Base-by-base conservation (phyloP, 2,113 vertebrate species). In the Megalops atlanticus region DNA sequence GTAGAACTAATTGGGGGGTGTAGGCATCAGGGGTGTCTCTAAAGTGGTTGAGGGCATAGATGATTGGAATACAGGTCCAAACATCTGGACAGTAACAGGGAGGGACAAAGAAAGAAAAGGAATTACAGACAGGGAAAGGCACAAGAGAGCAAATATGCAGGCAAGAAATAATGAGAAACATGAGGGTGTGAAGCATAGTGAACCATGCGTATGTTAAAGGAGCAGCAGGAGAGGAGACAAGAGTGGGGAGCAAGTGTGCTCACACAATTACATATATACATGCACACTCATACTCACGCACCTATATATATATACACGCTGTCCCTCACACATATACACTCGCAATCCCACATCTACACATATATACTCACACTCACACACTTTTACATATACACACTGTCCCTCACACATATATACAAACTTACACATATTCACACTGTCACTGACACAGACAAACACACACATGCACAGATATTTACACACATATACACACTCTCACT, bases 81-180 rank as follows among this genome's bases (percentile, higher is more conserved):
- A 79, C 77, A 70, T 79, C 77, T 70, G 58, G 58, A 74, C 73
- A 41, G 73, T 12, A 14, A 8, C 24, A 24, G 40, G 1, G 15
- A 38, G 21, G 21, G 27, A 38, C 16, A 38, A 38, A 75, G 18
- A 43, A 21, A 4, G n/a, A 27, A 43, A n/a, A 38, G 16, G 4
- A 3, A 15, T 70, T 11, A 68, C 54, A 47, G 76, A 64, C 49
- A 78, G 38, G 36, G 35, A 64, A 40, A 71, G 15, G 21, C 43
- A 27, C 18, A 24, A 8, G 16, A 43, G 10, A 52, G 27, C 12
- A 11, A 39, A 72, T 21, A 74, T 18, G 74, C 36, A 41, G 35
- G 35, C 4, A 12, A 10, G 40, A 69, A 68, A 27, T 43, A 69
- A 69, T 15, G 33, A 31, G 33, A 69, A 68, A 40, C 54, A 68